Evolutionary conservation across 2,888 invertebrate species (phyloP), one percentile per base, ranked within the genome.

Genomic region (Phania funesta): DNA sequence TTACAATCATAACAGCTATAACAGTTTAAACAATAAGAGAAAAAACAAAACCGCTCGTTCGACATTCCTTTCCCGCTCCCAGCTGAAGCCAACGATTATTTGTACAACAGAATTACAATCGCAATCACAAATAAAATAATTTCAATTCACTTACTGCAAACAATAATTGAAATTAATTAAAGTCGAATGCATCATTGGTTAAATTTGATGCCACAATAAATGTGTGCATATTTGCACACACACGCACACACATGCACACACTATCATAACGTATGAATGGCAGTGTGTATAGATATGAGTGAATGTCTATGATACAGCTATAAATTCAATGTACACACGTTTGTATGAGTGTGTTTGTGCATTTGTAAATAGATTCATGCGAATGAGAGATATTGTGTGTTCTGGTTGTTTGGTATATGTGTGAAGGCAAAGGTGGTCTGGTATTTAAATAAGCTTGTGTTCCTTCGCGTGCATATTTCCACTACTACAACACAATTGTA

Each of bases 131-230:
- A 50, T 68, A 48, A 76, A 76, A 76, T 58, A 76, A 60, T 76
- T 76, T 67, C 38, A 50, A 68, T 52, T 68, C 41, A 60, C 18
- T 67, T 41, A 67, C 67, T 76, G 67, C 67, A 76, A 76, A 75
- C 48, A 75, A 65, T 76, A 76, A 80, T 80, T 80, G 76, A 76
- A 76, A 75, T 80, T 76, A 80, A 80, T 80, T 76, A 75, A 71
- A 71, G 71, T 26, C 75, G 71, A 75, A 80, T 71, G 80, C 62
- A 65, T 71, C 76, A 75, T 71, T 76, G 80, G 70, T 76, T 65
- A 24, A 56, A 80, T 64, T 80, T 80, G 70, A 80, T 58, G 68
- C 68, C 76, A 32, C 67, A 67, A 62, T 68, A 52, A 50, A 60
- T 67, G 3, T 32, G 41, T 18, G n/a, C n/a, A 11, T 38, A 44